These are phyloP conservation scores for Dynastes tityus DNA, from an alignment of 2,888 invertebrate genomes.

Conservation along the genomic window DNA sequence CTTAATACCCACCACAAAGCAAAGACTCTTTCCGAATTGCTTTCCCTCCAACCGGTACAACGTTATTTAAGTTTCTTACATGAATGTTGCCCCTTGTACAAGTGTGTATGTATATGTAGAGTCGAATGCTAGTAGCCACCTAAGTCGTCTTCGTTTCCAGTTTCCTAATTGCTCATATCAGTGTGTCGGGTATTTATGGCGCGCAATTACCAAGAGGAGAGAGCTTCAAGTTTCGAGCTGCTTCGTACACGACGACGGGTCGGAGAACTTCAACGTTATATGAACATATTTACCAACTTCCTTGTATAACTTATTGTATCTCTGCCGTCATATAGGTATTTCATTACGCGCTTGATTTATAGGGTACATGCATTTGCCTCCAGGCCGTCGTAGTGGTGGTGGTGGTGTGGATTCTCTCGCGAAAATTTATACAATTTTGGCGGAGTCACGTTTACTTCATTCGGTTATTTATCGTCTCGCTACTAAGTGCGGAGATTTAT, in stretches of 20 bases:
- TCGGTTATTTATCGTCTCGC: constrained; percentile 49
- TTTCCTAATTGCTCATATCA: constrained; percentile 69
- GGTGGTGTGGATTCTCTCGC: constrained; percentile 59
- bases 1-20: no score
- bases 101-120: neutral
- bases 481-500: constrained; percentile 45
- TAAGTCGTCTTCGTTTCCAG: constrained; percentile 48
- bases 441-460: constrained; percentile 51
- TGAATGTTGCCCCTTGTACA: constrained; percentile 1
- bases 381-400: constrained; percentile 32
- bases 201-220: constrained; percentile 65
- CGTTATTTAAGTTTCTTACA: neutral
- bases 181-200: constrained; percentile 68
- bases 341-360: constrained; percentile 70
- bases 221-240: constrained; percentile 62
- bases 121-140: constrained; percentile 36
- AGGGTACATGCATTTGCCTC: constrained; percentile 63
- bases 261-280: constrained; percentile 52
- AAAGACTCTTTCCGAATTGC: no score
- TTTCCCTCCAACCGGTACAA: no score
- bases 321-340: constrained; percentile 68
- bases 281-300: constrained; percentile 57
- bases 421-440: constrained; percentile 57
- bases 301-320: constrained; percentile 57
- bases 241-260: constrained; percentile 45